Evolutionary conservation across 2,113 vertebrate genomes (phyloP), one percentile per base, ranked within the genome.

Genomic region (Suricata suricatta): DNA sequence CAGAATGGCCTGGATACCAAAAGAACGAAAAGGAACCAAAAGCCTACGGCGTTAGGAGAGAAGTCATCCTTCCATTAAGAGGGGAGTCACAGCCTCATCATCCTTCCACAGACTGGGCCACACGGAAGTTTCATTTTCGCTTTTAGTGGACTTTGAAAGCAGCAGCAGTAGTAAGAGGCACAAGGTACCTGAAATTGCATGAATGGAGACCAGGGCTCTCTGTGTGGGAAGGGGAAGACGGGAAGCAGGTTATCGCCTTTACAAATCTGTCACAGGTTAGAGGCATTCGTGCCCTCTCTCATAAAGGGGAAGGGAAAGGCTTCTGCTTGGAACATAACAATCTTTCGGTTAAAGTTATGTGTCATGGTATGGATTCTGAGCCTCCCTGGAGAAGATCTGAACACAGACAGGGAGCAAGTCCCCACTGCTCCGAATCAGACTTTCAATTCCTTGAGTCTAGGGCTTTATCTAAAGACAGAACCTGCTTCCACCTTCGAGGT

Each of bases 11-110:
- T 95, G 79, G 68, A 71, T 80, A 83, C 57, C 29, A 79, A 38
- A 64, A 72, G 71, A 95, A 81, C 38, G 38, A 50, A 72, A 97
- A 85, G 23, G 68, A 88, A 90, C 14, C 38, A 57, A 97, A 57
- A 38, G 35, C 35, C 66, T 11, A 33, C 13, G 12, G 57, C 50
- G 41, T 72, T 29, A 35, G 57, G 44, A 92, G 64, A 63, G 77
- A 90, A 3, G 41, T 38, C 21, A 44, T 23, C 87, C 50, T 79
- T 13, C 23, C 33, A 44, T 38, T 72, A 86, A 76, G 14, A 38
- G 25, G 94, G 38, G 25, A 44, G 57, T 76, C 90, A 52, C 0
- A 8, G 71, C 72, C 60, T 74, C 41, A 25, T 8, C 1, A 4
- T 21, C 13, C 80, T 50, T 35, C 68, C 52, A 21, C 23, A 35